A percentile compares a stretch with the other conserved stretches of the same genome.
phyloP scores from a whole-genome alignment of 1,140 invertebrate genomes.

The Aphelenchoides besseyi region DNA sequence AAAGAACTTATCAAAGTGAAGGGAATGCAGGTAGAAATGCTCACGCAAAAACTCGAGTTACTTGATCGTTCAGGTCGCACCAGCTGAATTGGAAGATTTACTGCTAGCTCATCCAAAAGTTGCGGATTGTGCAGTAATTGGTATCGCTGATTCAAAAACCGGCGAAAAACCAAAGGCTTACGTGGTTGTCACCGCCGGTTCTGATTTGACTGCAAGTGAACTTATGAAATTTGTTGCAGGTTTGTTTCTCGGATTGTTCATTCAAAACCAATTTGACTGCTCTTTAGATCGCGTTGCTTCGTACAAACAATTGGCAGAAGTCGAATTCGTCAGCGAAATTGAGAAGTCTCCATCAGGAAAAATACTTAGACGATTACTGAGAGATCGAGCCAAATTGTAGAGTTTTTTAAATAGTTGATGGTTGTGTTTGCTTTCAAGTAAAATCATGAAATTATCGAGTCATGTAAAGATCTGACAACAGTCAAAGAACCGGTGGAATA shows the following conservation, averaged over 20 bases:
- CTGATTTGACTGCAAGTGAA: conserved; percentile 10
- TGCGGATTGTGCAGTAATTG: conserved; percentile 76
- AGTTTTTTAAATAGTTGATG: too few species aligned
- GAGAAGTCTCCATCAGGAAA: background rate
- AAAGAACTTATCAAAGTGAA: conserved; percentile 88
- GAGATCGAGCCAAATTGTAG: background rate
- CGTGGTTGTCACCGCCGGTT: conserved; percentile 66
- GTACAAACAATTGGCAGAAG: background rate
- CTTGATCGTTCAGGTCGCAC: too few species aligned
- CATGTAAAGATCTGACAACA: too few species aligned
- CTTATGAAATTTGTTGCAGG: conserved; percentile 22
- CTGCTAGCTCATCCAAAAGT: conserved; percentile 73
- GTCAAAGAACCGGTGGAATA: too few species aligned
- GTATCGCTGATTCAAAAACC: conserved; percentile 70
- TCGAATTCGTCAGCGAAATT: background rate
- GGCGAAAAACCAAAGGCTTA: conserved; percentile 78
- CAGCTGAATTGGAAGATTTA: conserved; percentile 79
- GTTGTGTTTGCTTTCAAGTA: too few species aligned
- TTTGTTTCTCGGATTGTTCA: background rate
- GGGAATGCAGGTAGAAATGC: conserved; percentile 76
- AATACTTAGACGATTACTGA: background rate
- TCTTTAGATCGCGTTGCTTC: background rate
- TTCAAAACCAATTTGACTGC: background rate
- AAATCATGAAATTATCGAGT: too few species aligned
- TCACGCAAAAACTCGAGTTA: too few species aligned